Conservation (phyloP, 2,888 invertebrate genomes). For the Tuta absoluta region DNA sequence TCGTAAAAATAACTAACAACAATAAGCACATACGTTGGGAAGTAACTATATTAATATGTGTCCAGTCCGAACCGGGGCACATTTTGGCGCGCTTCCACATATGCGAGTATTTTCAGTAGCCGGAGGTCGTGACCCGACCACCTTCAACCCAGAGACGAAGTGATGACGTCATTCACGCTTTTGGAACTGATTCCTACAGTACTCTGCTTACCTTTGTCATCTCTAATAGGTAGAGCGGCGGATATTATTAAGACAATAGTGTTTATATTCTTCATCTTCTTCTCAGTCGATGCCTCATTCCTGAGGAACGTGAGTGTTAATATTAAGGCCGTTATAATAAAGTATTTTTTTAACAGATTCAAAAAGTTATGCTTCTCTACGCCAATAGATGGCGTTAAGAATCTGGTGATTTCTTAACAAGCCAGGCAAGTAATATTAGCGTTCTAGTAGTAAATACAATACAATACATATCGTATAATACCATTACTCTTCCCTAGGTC, state of each 20-base stretch:
- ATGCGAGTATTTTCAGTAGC: slow-evolving; percentile 56
- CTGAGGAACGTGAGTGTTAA: no score
- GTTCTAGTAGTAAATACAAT: no score
- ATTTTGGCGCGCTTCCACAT: slow-evolving; percentile 59
- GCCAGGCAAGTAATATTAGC: no score
- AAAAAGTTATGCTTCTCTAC: no score
- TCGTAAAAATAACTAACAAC: not conserved
- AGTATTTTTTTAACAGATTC: no score
- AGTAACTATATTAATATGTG: slow-evolving; percentile 12
- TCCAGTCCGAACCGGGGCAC: slow-evolving; percentile 1
- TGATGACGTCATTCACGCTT: slow-evolving; percentile 18
- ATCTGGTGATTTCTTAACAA: no score
- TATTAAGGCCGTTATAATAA: no score
- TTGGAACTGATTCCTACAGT: not conserved
- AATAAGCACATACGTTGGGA: not conserved
- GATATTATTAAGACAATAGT: not conserved
- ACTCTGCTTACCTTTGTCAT: not conserved
- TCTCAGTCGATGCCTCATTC: no score
- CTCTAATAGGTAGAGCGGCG: not conserved
- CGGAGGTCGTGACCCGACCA: slow-evolving; percentile 65
- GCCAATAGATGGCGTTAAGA: no score
- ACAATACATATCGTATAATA: no score
- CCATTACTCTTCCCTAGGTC: no score
- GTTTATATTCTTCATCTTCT: no score
- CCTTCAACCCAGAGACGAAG: slow-evolving; percentile 39